Evolutionary conservation across 2,888 invertebrate genomes (phyloP), one percentile per base, ranked within the genome.

Genomic region (Tetramorium bicarinatum): DNA sequence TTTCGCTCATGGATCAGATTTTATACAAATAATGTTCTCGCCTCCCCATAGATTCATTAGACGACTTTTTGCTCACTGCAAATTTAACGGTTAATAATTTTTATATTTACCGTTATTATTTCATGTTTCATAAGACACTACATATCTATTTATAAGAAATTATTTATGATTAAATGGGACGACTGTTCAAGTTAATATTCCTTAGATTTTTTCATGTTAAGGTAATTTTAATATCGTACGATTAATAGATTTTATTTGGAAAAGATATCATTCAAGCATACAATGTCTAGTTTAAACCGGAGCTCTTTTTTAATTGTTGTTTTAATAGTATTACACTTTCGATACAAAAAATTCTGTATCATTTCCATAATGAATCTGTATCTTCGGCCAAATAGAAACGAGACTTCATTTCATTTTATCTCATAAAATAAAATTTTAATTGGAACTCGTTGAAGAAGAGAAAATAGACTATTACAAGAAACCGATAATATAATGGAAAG

Each of bases 341-440:
- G 44, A 41, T 25, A 34, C 66, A n/a, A 54, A 41, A 21, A 79
- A 59, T 79, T 79, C 21, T 54, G 41, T 54, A 41, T 41, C 54
- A 77, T 77, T 77, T 54, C 67, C 54, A 25, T 71, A 71, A 80
- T 71, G 18, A 59, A 61, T 49, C 18, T 34, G 18, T 59, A 34
- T 59, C 71, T 44, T 44, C 25, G 54, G 25, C 21, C 25, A 62
- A 62, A 80, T n/a, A 29, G 61, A 44, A 38, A 77, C 25, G 61
- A 61, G 59, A 52, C 49, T 41, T 47, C 34, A 38, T 77, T 18
- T 76, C 76, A 13, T 69, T 79, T 62, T 21, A 61, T 34, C 21
- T 61, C 67, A 34, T 52, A 21, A 79, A 61, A 69, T 69, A 56
- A 79, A 67, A 61, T 82, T 82, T 79, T 82, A 82, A 82, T 82